Percentiles rank a stretch among this genome's conserved stretches.
Conservation (phyloP, 2,113 vertebrate genomes). For the Naja naja region DNA sequence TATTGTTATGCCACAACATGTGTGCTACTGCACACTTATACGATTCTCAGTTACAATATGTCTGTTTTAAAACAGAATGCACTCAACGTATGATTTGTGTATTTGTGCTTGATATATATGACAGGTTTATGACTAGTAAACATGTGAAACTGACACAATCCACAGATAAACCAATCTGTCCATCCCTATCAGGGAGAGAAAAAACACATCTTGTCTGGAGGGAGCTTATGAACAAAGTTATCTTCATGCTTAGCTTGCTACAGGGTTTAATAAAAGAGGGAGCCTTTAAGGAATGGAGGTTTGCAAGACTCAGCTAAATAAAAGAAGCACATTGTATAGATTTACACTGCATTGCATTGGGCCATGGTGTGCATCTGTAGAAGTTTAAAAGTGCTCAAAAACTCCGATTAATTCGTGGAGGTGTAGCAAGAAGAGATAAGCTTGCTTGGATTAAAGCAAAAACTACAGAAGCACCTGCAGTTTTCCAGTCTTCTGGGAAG, state of each 20-base stretch:
- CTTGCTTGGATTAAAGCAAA: conserved; percentile 18
- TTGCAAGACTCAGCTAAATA: neutral
- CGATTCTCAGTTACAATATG: neutral
- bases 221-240: neutral
- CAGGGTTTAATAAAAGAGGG: neutral
- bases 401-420: conserved; percentile 51
- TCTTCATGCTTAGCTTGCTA: neutral
- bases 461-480: conserved; percentile 49
- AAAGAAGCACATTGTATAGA: neutral
- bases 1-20: neutral
- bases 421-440: conserved; percentile 57
- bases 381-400: conserved; percentile 20
- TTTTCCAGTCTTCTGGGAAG: conserved; percentile 6
- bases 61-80: neutral
- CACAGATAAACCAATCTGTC: neutral
- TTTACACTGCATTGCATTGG: neutral
- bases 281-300: neutral
- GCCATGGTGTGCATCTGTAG: conserved; percentile 3
- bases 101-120: neutral
- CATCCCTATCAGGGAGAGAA: neutral
- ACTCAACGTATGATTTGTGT: neutral
- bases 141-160: neutral
- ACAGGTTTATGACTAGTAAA: neutral
- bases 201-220: neutral
- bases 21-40: neutral